Conservation (phyloP, 2,888 invertebrate species). For the Noctua pronuba region DNA sequence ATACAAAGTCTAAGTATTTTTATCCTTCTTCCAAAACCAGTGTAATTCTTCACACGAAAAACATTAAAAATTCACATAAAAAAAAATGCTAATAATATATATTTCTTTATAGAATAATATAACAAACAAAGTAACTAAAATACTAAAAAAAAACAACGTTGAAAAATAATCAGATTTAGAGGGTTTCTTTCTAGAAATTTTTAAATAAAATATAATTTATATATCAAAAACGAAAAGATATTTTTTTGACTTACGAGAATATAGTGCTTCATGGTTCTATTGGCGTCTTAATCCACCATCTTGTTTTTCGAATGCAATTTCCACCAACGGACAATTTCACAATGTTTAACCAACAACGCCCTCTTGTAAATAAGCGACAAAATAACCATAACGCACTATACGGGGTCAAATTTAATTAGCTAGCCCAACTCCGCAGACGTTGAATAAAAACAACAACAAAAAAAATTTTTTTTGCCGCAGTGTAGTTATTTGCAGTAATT, state of each 20-base stretch:
- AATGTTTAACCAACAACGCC: no score
- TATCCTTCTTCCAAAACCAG: neutral
- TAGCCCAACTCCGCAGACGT: no score
- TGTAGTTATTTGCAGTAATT: neutral
- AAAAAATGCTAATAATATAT: constrained; percentile 53
- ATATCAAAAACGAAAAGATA: constrained; percentile 18
- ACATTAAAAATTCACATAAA: constrained; percentile 35
- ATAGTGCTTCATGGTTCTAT: neutral
- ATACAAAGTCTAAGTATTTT: constrained; percentile 3
- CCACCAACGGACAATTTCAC: neutral
- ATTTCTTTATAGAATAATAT: constrained; percentile 41
- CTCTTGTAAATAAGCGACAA: no score
- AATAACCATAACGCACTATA: no score
- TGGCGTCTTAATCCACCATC: neutral
- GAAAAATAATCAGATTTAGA: constrained; percentile 62
- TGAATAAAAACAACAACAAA: no score
- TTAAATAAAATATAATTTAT: constrained; percentile 24
- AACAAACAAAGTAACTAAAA: constrained; percentile 65
- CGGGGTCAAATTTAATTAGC: no score
- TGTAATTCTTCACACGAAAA: constrained; percentile 38
- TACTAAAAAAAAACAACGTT: constrained; percentile 62
- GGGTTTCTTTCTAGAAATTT: constrained; percentile 23
- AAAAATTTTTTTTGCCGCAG: no score
- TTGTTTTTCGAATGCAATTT: neutral
- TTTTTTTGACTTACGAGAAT: constrained; percentile 44